Evolutionary conservation across 2,113 vertebrate species (phyloP).

Genomic region (Pedionomus torquatus): DNA sequence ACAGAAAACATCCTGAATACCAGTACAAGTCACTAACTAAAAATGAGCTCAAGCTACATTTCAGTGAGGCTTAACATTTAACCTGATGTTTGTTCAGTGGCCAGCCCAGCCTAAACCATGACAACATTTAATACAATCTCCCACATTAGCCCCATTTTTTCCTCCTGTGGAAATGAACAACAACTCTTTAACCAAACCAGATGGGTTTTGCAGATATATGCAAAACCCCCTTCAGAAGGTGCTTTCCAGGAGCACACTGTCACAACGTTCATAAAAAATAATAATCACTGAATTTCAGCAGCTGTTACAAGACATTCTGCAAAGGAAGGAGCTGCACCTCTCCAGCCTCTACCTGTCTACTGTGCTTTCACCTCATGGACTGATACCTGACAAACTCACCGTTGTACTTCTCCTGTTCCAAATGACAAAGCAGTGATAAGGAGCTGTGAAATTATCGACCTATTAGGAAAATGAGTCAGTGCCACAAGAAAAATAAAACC

Average conservation of each 20-base stretch:
- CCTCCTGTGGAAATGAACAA: neutral
- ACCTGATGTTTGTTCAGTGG: neutral
- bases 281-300: neutral
- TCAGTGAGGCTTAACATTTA: neutral
- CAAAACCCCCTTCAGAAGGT: neutral
- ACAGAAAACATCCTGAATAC: neutral
- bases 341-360: neutral
- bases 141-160: neutral
- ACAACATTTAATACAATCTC: neutral
- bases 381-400: neutral
- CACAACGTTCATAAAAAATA: neutral
- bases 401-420: neutral
- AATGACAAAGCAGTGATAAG: neutral
- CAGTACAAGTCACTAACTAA: neutral
- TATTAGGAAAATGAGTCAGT: conserved; percentile 58
- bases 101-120: neutral
- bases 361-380: neutral
- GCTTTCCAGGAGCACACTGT: neutral
- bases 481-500: conserved; percentile 29
- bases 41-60: neutral
- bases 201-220: neutral
- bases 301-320: neutral
- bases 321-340: neutral
- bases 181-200: neutral
- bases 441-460: conserved; percentile 9